These are phyloP conservation scores for Isichthys henryi DNA, from an alignment of 2,113 vertebrate species.

Conservation along the genomic window DNA sequence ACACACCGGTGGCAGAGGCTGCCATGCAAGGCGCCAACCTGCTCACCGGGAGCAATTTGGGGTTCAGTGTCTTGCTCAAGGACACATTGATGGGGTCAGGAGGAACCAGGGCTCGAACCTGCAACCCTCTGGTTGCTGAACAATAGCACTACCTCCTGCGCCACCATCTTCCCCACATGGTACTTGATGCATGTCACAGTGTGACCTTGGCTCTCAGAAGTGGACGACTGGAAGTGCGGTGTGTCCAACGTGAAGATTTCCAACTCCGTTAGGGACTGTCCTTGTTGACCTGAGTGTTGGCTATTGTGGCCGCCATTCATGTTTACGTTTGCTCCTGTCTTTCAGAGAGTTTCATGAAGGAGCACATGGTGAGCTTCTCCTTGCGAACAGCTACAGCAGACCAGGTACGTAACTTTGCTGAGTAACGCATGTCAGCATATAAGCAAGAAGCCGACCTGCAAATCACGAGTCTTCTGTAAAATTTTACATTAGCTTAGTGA, in stretches of 20 bases:
- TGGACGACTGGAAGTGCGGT: too few species aligned
- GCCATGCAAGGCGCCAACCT: too few species aligned
- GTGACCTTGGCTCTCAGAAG: neutral
- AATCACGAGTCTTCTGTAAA: neutral
- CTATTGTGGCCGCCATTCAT: neutral
- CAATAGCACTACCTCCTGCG: too few species aligned
- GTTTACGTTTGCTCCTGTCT: conserved; percentile 26
- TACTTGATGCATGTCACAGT: neutral
- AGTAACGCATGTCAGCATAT: neutral
- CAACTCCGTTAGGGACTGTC: neutral
- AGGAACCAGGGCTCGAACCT: too few species aligned
- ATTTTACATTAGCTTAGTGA: neutral
- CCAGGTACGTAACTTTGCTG: conserved; percentile 45
- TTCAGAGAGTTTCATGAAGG: conserved; percentile 62
- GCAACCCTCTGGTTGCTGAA: too few species aligned
- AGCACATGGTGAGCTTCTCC: conserved; percentile 56
- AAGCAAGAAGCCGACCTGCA: neutral
- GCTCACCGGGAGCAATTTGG: too few species aligned
- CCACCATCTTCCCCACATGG: too few species aligned
- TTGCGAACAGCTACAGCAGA: conserved; percentile 50
- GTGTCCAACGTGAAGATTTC: neutral
- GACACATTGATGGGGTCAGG: too few species aligned
- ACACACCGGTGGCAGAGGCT: too few species aligned
- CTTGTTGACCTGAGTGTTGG: neutral
- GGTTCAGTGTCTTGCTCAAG: too few species aligned